phyloP scores from a whole-genome alignment of 2,797 vertebrate genomes.

The Gila robusta region DNA sequence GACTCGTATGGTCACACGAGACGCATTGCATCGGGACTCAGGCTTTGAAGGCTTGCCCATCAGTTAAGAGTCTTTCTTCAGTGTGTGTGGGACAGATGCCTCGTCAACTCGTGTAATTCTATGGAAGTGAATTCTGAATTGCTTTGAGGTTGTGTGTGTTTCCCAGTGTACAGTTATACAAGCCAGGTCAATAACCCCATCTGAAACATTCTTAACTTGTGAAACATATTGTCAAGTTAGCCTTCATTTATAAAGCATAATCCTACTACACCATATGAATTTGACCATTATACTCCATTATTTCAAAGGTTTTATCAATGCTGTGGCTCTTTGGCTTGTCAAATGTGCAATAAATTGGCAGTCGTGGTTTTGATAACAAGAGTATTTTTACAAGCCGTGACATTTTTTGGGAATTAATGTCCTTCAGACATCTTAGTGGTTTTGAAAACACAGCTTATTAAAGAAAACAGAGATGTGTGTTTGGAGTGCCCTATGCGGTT shows the following conservation, averaged over 20 bases:
- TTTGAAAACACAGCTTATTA: constrained; percentile 80
- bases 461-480: constrained; percentile 79
- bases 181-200: not conserved
- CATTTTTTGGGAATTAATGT: constrained; percentile 68
- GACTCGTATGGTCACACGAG: constrained; percentile 41
- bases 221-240: constrained; percentile 33
- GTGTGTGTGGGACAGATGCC: constrained; percentile 24
- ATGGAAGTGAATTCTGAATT: constrained; percentile 14
- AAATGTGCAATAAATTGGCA: constrained; percentile 53
- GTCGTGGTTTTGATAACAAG: constrained; percentile 51
- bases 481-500: constrained; percentile 72
- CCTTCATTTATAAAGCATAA: not conserved
- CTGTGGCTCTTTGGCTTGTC: constrained; percentile 37
- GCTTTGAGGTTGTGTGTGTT: not conserved
- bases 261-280: not conserved
- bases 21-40: constrained; percentile 74
- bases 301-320: constrained; percentile 27
- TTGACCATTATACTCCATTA: constrained; percentile 9
- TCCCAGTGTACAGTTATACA: not conserved
- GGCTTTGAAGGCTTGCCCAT: constrained; percentile 79
- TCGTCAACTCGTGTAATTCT: constrained; percentile 62
- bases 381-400: constrained; percentile 65
- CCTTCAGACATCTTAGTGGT: constrained; percentile 62
- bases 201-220: constrained; percentile 7
- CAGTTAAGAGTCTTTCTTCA: constrained; percentile 77